Base-by-base conservation (phyloP, 2,797 vertebrate species). In the Pseudochaenichthys georgianus region DNA sequence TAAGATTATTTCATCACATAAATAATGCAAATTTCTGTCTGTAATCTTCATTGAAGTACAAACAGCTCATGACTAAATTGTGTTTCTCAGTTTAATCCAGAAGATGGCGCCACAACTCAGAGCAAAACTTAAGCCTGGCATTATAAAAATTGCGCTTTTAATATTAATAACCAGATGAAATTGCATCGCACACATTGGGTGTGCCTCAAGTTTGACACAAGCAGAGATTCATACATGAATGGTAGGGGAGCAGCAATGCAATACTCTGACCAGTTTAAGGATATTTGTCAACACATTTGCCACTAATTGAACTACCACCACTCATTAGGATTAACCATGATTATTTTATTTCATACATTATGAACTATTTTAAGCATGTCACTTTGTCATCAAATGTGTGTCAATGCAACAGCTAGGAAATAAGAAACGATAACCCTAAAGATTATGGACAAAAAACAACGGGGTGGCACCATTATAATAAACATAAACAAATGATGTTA, bases 51-150 rank as follows among this genome's bases (percentile, higher is more conserved):
- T 7, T 13, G 11, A 4, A 34, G n/a, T 23, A n/a, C 3, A n/a
- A 4, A n/a, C n/a, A 28, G 15, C 31, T 16, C 10, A 1, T 9
- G 23, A 48, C 4, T 1, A 28, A 58, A 0, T n/a, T 70, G 79
- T 68, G 43, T 58, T 62, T 52, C 15, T 48, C 7, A 1, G 5
- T 23, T 51, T 54, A 1, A 17, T 64, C 85, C 92, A 85, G 73
- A 42, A 92, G 87, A 82, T 84, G 89, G 84, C 4, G 23, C 46
- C 70, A 73, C 45, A 50, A 28, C 46, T 76, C 38, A 71, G 51
- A 41, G 8, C 1, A 69, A 70, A 77, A 62, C 7, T 9, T 9
- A 23, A 28, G 9, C 3, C 12, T 47, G 11, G 34, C 2, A 28
- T 13, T 15, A 2, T 4, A 12, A 5, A 50, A 8, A n/a, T 7